Evolutionary conservation across 2,888 invertebrate species (phyloP).

Genomic region (Dugesia japonica): DNA sequence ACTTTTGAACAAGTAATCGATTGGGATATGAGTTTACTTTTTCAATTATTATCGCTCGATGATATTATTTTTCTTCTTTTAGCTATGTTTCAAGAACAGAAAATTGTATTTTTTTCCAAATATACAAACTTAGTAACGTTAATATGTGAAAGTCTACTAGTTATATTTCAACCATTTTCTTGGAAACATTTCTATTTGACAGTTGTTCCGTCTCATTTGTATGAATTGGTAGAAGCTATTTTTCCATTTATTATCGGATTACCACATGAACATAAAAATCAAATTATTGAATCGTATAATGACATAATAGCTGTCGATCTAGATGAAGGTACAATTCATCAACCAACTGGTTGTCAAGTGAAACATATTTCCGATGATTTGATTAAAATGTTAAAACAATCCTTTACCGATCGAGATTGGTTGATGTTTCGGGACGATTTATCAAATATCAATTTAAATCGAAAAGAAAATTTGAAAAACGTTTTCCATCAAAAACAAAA

Average conservation of each 20-base stretch:
- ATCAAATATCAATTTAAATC: background rate
- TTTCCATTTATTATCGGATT: background rate
- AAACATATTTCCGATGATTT: background rate
- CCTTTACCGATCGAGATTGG: background rate
- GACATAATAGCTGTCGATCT: background rate
- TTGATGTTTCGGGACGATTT: background rate
- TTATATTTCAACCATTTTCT: background rate
- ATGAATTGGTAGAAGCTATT: background rate
- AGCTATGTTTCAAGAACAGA: background rate
- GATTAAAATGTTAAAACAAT: background rate
- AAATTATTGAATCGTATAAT: background rate
- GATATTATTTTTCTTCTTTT: background rate
- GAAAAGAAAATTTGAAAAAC: background rate
- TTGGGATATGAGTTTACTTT: background rate
- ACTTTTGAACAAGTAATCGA: background rate
- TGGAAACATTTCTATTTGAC: slow-evolving; percentile 16
- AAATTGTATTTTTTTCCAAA: background rate
- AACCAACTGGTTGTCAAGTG: background rate
- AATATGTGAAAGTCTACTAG: background rate
- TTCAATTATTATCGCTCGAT: background rate
- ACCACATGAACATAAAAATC: background rate
- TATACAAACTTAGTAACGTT: background rate
- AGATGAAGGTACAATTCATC: background rate
- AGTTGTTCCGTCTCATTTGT: slow-evolving; percentile 1
- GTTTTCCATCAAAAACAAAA: background rate